These are phyloP conservation scores for Sebastes wilsoni DNA, from an alignment of 2,797 vertebrate species.

Conservation along the genomic window DNA sequence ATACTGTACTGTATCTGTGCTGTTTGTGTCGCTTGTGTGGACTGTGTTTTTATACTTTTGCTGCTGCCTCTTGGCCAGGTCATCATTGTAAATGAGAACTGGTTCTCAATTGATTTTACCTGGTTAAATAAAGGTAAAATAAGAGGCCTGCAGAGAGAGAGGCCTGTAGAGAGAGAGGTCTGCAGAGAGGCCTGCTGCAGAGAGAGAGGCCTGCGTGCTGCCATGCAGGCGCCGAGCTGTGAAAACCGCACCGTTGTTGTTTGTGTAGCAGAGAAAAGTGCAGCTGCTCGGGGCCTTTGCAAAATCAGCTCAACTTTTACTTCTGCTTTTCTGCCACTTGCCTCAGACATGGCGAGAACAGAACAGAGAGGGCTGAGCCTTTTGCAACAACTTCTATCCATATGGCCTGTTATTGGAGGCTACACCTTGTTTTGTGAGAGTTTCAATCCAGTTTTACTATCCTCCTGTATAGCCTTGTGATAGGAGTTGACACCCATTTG, in stretches of 20 bases:
- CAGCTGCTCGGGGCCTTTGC: slow-evolving; percentile 81
- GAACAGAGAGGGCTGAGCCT: neutral
- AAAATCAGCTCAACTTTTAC: slow-evolving; percentile 83
- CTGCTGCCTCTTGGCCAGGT: too few species aligned
- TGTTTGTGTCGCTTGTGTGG: too few species aligned
- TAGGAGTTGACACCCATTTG: neutral
- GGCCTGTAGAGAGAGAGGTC: too few species aligned
- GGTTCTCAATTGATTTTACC: too few species aligned
- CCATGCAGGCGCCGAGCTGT: slow-evolving; percentile 60
- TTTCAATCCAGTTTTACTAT: neutral
- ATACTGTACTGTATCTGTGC: too few species aligned
- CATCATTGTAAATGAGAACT: too few species aligned
- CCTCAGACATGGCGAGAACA: slow-evolving; percentile 29
- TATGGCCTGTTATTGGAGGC: slow-evolving; percentile 7
- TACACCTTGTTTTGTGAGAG: neutral
- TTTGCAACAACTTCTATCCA: slow-evolving; percentile 47
- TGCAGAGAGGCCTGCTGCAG: neutral
- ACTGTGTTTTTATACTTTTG: too few species aligned
- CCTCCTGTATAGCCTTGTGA: rapidly evolving
- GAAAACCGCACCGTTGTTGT: slow-evolving; percentile 78
- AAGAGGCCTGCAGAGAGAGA: too few species aligned
- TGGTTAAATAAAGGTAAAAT: too few species aligned
- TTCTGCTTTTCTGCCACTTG: slow-evolving; percentile 81
- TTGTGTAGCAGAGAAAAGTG: slow-evolving; percentile 66
- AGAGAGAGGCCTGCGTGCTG: slow-evolving; percentile 1